Evolutionary conservation across 2,113 vertebrate species (phyloP), one percentile per base, ranked within the genome.

Genomic region (Equus quagga): DNA sequence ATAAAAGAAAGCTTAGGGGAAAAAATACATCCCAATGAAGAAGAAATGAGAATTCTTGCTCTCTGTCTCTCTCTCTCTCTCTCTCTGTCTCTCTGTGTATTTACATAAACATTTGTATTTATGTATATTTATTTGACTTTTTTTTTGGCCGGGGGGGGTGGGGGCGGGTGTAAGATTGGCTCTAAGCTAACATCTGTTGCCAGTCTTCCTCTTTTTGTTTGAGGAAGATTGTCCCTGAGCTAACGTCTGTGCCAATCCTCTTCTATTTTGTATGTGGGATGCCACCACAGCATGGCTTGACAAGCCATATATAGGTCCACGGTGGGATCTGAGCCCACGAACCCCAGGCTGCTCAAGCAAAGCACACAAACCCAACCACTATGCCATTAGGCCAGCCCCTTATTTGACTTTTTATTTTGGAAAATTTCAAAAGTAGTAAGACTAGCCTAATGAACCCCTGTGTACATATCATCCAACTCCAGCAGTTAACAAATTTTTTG

Each of bases 341-440:
- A 41, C 36, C 36, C 36, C 36, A 41, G 36, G 36, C 36, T 41
- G 36, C 36, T 41, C 36, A 41, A 41, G 36, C 36, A 41, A 41
- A 41, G 36, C 36, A 41, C 36, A 41, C 36, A 41, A 41, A 41
- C 36, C 36, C 36, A 41, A 41, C 36, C 36, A 41, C 36, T 41
- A 41, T 41, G 36, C 36, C 36, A 41, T 41, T 41, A 41, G 36
- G 36, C 36, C 36, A 41, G 36, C 36, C 36, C 36, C 36, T 76
- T 91, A 31, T 69, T 64, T 69, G 58, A 58, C 51, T 76, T 72
- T 88, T 86, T 94, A 70, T 69, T 96, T 75, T 80, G 24, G 23
- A 72, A 83, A 91, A 58, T 58, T 72, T 84, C n/a, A 26, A 28
- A 86, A 88, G 6, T 82, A 62, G 2, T 80, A 70, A 83, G 44